Conservation (phyloP, 2,797 vertebrate genomes). For the Clamator glandarius region DNA sequence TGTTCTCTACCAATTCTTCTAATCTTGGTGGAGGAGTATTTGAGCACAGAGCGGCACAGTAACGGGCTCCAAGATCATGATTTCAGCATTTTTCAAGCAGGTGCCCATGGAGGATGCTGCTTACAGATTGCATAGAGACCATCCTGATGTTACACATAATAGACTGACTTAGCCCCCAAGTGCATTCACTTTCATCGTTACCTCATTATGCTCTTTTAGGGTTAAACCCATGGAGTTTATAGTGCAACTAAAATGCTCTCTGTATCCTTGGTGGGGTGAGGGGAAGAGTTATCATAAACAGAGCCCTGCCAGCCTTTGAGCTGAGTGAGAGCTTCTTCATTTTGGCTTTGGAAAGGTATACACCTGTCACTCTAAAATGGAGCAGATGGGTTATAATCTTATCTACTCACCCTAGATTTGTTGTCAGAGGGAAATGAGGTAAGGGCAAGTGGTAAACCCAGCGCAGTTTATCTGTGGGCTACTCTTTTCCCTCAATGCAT, state of each 20-base stretch:
- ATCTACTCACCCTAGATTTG: slow-evolving; percentile 80
- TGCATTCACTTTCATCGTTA: slow-evolving; percentile 43
- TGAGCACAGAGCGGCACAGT: not conserved
- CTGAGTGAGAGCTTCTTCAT: slow-evolving; percentile 60
- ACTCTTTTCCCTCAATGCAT: slow-evolving; percentile 12
- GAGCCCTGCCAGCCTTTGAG: slow-evolving; percentile 43
- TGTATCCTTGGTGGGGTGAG: not conserved
- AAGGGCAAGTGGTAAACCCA: slow-evolving; percentile 79
- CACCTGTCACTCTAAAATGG: slow-evolving; percentile 83
- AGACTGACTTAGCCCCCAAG: slow-evolving; percentile 37
- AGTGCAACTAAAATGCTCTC: slow-evolving; percentile 1
- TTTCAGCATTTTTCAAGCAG: not conserved
- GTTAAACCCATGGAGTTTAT: slow-evolving; percentile 19
- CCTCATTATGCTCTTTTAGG: slow-evolving; percentile 14
- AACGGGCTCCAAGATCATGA: not conserved
- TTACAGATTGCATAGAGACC: not conserved
- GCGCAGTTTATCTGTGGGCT: slow-evolving; percentile 49
- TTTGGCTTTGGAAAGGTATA: slow-evolving; percentile 77
- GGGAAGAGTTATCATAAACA: slow-evolving; percentile 52
- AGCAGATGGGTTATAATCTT: slow-evolving; percentile 86
- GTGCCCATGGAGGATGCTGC: not conserved
- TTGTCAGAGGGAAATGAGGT: slow-evolving; percentile 86
- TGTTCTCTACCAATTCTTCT: not conserved
- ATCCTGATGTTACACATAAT: slow-evolving; percentile 11
- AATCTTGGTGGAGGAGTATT: not conserved